Percentiles rank a stretch among this genome's conserved stretches.
Conservation (phyloP, 2,113 vertebrate genomes). For the Tragelaphus scriptus region DNA sequence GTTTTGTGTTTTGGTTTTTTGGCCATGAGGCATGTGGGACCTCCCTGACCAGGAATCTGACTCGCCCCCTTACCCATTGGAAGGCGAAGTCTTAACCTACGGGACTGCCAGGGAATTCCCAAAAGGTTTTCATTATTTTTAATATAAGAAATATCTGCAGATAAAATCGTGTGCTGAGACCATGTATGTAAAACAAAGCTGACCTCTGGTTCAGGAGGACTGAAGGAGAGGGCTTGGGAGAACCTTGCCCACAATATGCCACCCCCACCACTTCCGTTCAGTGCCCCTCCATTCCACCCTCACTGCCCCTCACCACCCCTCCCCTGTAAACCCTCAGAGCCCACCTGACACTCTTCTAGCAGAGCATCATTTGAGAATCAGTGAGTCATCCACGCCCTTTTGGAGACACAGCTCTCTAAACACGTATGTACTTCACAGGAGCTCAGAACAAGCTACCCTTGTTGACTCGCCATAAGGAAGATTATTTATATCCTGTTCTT, state of each 20-base stretch:
- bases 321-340: not conserved
- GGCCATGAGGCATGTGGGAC: not conserved
- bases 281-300: not conserved
- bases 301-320: not conserved
- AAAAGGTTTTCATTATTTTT: not conserved
- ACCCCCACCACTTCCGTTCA: not conserved
- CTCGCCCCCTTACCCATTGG: not conserved
- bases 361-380: not conserved
- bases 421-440: not conserved
- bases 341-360: not conserved
- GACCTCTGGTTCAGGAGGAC: not conserved
- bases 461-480: slow-evolving; percentile 35
- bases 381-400: slow-evolving; percentile 4
- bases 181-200: not conserved
- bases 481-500: slow-evolving; percentile 59
- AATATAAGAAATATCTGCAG: not conserved
- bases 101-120: not conserved
- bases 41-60: not conserved
- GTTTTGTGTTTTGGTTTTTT: not conserved
- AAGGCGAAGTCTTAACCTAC: not conserved
- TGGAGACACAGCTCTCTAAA: not conserved
- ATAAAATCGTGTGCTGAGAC: not conserved
- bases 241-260: not conserved
- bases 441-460: slow-evolving; percentile 23
- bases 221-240: not conserved